These are phyloP conservation scores for Euura lappo DNA, from an alignment of 1,140 invertebrate species.

Conservation along the genomic window DNA sequence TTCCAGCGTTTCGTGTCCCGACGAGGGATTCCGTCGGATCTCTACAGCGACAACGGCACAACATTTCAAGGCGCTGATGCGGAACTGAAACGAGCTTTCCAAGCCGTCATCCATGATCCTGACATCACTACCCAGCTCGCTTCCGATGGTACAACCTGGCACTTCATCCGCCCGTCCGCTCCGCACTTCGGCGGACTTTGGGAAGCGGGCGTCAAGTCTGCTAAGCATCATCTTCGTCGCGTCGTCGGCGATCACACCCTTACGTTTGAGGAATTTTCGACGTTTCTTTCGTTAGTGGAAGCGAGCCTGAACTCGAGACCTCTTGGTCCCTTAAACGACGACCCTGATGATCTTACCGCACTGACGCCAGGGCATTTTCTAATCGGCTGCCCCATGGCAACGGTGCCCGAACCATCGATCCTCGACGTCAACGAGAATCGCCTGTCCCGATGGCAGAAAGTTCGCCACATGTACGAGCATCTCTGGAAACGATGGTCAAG, in stretches of 20 bases:
- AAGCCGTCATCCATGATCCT: background rate
- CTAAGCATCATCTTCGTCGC: constrained; percentile 39
- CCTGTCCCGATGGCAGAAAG: constrained; percentile 31
- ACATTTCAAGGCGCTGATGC: too few species aligned
- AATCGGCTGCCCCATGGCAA: constrained; percentile 18
- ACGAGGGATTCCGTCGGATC: too few species aligned
- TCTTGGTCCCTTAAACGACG: constrained; percentile 21
- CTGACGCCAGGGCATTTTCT: constrained; percentile 25
- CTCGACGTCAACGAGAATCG: constrained; percentile 14
- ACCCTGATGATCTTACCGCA: constrained; percentile 18
- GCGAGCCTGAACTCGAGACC: constrained; percentile 33
- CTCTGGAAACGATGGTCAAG: constrained; percentile 36
- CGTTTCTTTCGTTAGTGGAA: constrained; percentile 17
- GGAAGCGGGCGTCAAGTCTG: constrained; percentile 47
- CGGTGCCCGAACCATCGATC: constrained; percentile 20
- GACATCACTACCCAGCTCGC: background rate
- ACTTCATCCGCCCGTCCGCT: constrained; percentile 48
- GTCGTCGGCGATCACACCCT: constrained; percentile 24
- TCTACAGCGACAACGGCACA: too few species aligned
- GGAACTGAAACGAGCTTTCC: too few species aligned
- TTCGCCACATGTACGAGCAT: constrained; percentile 25
- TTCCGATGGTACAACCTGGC: constrained; percentile 28
- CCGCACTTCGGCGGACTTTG: constrained; percentile 53
- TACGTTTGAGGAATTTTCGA: constrained; percentile 18
- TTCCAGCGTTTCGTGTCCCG: too few species aligned